Conservation (phyloP, 2,888 invertebrate species). For the Flexamia atlantica region DNA sequence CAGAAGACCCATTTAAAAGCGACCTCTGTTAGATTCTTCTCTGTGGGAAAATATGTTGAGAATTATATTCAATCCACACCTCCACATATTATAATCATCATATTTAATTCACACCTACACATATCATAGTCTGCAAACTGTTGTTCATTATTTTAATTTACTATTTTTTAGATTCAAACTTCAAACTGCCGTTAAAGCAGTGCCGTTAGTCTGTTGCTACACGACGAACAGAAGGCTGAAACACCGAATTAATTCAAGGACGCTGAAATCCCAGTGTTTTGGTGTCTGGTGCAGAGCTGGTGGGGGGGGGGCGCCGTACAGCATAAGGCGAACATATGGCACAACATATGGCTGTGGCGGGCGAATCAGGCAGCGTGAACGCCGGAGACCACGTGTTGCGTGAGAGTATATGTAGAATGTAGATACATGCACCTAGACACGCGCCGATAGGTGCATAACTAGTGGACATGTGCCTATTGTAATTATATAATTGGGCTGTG, state of each 20-base stretch:
- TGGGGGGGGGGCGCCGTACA: neutral
- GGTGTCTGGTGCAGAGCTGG: conserved; percentile 27
- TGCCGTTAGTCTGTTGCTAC: neutral
- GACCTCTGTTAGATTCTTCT: too few species aligned
- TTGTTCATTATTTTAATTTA: too few species aligned
- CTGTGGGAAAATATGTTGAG: too few species aligned
- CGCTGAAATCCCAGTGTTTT: conserved; percentile 42
- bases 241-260: neutral
- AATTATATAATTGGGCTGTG: neutral
- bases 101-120: too few species aligned
- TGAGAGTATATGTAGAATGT: neutral
- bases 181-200: too few species aligned
- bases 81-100: too few species aligned
- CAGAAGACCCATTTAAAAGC: too few species aligned
- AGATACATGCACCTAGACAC: neutral
- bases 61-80: too few species aligned
- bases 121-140: too few species aligned
- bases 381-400: conserved; percentile 14
- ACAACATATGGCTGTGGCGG: conserved; percentile 53
- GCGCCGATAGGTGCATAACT: too few species aligned
- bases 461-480: neutral
- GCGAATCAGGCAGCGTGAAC: conserved; percentile 47
- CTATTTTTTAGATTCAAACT: too few species aligned
- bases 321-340: conserved; percentile 60
- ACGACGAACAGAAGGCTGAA: neutral